Conservation (phyloP, 2,888 invertebrate genomes). For the Limnephilus rhombicus region DNA sequence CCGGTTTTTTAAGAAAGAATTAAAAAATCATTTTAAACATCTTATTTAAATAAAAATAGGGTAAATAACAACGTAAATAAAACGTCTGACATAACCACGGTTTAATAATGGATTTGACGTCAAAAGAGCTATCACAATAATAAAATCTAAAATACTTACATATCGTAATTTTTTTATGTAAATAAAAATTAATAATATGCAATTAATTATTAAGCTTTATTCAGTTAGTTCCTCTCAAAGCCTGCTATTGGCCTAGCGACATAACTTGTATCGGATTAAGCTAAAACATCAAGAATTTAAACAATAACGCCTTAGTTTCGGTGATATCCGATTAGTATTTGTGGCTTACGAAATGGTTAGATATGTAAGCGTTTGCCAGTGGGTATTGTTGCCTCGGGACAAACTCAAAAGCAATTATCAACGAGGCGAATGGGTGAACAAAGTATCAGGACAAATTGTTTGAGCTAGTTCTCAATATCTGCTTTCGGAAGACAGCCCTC, state of each 20-base stretch:
- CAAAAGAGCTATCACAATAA: too few relatives aligned
- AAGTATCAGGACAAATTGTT: slow-evolving; percentile 54
- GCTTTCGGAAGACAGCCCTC: slow-evolving; percentile 11
- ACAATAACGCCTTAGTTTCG: slow-evolving; percentile 32
- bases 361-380: neutral
- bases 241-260: slow-evolving; percentile 3
- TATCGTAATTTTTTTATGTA: too few relatives aligned
- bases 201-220: slow-evolving; percentile 10
- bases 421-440: slow-evolving; percentile 49
- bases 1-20: too few relatives aligned
- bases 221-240: neutral
- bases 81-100: too few relatives aligned
- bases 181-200: too few relatives aligned
- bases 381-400: slow-evolving; percentile 51
- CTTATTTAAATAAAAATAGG: too few relatives aligned
- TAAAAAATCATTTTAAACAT: too few relatives aligned
- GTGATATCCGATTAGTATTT: slow-evolving; percentile 40
- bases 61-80: too few relatives aligned
- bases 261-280: slow-evolving; percentile 38
- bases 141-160: too few relatives aligned
- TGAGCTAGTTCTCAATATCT: slow-evolving; percentile 33
- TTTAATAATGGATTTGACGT: too few relatives aligned
- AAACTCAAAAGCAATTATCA: slow-evolving; percentile 60
- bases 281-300: slow-evolving; percentile 40
- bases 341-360: slow-evolving; percentile 36